Base-by-base conservation (phyloP, 2,888 invertebrate species). In the Dryomyza anilis region DNA sequence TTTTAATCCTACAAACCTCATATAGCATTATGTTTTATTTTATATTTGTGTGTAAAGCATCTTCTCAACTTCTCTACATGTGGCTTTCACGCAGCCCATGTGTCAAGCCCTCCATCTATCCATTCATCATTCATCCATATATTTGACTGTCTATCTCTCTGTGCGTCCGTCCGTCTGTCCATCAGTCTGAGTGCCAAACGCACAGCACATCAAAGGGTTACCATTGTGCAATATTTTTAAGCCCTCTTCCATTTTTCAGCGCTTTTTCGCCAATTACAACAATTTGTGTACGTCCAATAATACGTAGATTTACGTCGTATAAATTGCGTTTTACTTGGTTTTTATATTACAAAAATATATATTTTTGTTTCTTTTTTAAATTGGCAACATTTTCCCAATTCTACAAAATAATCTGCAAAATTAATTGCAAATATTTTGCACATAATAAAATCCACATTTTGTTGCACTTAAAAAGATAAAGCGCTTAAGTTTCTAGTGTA, bases 251-350 rank as follows among this genome's bases (percentile, higher is more conserved):
- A 19, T 2, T 55, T 55, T 36, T n/a, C 33, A 36, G 12, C 36
- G 19, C 19, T 33, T 55, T 48, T 50, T 25, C 50, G n/a, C 27
- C 50, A 27, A 50, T 27, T 50, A 50, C n/a, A n/a, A n/a, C n/a
- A n/a, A n/a, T n/a, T n/a, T n/a, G n/a, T n/a, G n/a, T n/a, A n/a
- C n/a, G n/a, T n/a, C n/a, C n/a, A n/a, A n/a, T n/a, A n/a, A n/a
- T n/a, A n/a, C n/a, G 23, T 25, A 25, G 25, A 25, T n/a, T 50
- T 21, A 21, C n/a, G 4, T 27, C 25, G 23, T 50, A 23, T 48
- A 23, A 7, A 10, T 14, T 14, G 6, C 25, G 7, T 21, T 50
- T 48, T 23, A 8, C 14, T 48, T 48, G 14, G 19, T 19, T 43
- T 4, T 43, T 43, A 43, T 43, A n/a, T n/a, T n/a, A n/a, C n/a